Evolutionary conservation across 2,797 vertebrate species (phyloP).

Genomic region (Tauraco hartlaubi): DNA sequence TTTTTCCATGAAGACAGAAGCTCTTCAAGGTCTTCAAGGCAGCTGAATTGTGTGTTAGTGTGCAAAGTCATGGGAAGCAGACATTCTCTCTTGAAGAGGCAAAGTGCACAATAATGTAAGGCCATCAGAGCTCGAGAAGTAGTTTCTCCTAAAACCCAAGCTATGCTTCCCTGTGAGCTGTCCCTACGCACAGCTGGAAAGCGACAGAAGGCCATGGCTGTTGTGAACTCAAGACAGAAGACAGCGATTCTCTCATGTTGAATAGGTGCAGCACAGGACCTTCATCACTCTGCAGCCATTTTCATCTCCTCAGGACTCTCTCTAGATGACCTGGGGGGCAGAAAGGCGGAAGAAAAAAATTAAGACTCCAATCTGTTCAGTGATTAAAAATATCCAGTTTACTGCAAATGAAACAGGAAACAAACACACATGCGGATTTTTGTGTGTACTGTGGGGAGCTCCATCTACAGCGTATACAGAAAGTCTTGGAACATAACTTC

Average conservation of each 20-base stretch:
- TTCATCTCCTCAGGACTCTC: constrained; percentile 79
- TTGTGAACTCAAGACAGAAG: constrained; percentile 23
- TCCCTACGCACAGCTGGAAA: constrained; percentile 7
- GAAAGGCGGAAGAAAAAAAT: background rate
- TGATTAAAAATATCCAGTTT: background rate
- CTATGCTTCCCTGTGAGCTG: constrained; percentile 9
- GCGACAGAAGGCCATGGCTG: constrained; percentile 31
- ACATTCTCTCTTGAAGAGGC: constrained; percentile 21
- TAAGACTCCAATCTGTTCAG: background rate
- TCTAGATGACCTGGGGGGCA: constrained; percentile 51
- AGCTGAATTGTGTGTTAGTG: constrained; percentile 23
- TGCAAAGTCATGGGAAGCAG: constrained; percentile 34
- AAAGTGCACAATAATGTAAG: constrained; percentile 16
- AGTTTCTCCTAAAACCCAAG: background rate
- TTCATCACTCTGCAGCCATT: constrained; percentile 67
- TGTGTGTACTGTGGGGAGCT: background rate
- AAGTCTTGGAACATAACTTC: background rate
- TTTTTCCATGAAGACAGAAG: constrained; percentile 10
- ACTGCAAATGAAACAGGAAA: background rate
- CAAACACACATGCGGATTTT: background rate
- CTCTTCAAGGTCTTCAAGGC: constrained; percentile 27
- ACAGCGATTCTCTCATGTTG: background rate
- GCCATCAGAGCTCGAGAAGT: constrained; percentile 9
- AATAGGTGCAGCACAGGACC: background rate
- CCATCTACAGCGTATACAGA: fast-evolving